A percentile compares a stretch with the other conserved stretches of the same genome.
Conservation (phyloP, 2,113 vertebrate genomes). For the Paratilapia polleni region DNA sequence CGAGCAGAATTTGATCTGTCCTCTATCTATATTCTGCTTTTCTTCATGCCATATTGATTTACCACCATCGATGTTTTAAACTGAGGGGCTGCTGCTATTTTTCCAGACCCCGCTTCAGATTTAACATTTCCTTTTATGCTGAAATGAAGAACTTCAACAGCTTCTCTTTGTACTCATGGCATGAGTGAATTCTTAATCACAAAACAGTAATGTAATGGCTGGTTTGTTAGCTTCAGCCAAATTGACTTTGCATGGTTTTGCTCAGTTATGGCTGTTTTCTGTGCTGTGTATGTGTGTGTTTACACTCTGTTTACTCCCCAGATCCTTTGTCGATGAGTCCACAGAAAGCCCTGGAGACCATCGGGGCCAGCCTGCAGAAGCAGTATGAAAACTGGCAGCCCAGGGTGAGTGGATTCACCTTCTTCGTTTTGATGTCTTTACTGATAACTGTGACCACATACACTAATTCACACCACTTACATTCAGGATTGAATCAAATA, state of each 20-base stretch:
- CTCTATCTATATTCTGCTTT: constrained; percentile 51
- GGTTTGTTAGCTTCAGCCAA: not conserved
- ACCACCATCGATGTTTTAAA: constrained; percentile 55
- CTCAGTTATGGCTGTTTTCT: not conserved
- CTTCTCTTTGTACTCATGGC: not conserved
- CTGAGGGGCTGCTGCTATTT: constrained; percentile 18
- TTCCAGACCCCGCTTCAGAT: constrained; percentile 25
- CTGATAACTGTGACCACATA: not conserved
- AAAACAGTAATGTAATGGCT: not conserved
- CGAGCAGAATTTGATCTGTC: constrained; percentile 53
- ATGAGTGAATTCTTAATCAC: not conserved
- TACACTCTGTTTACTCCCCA: constrained; percentile 67
- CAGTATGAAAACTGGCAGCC: constrained; percentile 99
- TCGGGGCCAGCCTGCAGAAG: constrained; percentile 97
- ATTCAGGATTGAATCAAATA: not conserved
- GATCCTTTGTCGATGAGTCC: constrained; percentile 98
- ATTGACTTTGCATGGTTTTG: not conserved
- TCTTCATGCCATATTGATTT: constrained; percentile 55
- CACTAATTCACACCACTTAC: not conserved
- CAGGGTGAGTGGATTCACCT: constrained; percentile 83
- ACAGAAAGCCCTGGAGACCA: constrained; percentile 98
- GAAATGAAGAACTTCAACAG: not conserved
- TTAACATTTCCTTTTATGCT: constrained; percentile 5
- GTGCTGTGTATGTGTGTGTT: not conserved
- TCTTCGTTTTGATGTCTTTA: not conserved